Evolutionary conservation across 2,113 vertebrate species (phyloP), one percentile per base, ranked within the genome.

Genomic region (Austrofundulus limnaeus): DNA sequence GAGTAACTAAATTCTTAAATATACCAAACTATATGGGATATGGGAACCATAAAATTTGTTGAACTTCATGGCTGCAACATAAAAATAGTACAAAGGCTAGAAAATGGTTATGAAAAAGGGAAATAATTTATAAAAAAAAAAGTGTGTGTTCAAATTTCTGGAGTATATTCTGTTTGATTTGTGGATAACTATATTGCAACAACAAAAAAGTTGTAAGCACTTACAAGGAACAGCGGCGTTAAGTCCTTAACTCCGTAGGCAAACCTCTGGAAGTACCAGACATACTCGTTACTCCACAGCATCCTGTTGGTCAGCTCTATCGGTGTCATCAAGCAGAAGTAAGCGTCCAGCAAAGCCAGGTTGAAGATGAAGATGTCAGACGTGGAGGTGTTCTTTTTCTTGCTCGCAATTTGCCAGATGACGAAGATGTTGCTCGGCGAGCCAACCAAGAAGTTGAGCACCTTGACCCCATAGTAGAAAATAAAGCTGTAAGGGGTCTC

Each of bases 281-380:
- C 55, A 0, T 46, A 23, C 0, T 17, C 1, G 61, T 90, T 15
- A 1, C 64, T 60, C 52, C 90, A 61, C 19, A 89, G 51, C 19
- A 92, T 57, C 0, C 87, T 59, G 76, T 92, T 93, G 1, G 69
- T 54, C 62, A 92, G 45, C 0, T 92, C 90, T 0, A 89, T 45
- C 0, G 87, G 85, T 0, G 84, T 86, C 88, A 88, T 91, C 19
- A 93, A 72, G 79, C 90, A 89, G 72, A 92, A 92, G 63, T 70
- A 90, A 2, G 84, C 65, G 0, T 92, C 92, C 57, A 92, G 50
- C 2, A 89, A 2, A 1, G 91, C 90, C 37, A 93, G 82, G 73
- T 82, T 92, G 31, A 92, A 72, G 72, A 92, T 87, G 63, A 92
- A 93, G 57, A 88, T 66, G 68, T 92, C 87, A 0, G 88, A 92